Evolutionary conservation across 1,140 invertebrate genomes (phyloP).

Genomic region (Ptiloglossa arizonensis): DNA sequence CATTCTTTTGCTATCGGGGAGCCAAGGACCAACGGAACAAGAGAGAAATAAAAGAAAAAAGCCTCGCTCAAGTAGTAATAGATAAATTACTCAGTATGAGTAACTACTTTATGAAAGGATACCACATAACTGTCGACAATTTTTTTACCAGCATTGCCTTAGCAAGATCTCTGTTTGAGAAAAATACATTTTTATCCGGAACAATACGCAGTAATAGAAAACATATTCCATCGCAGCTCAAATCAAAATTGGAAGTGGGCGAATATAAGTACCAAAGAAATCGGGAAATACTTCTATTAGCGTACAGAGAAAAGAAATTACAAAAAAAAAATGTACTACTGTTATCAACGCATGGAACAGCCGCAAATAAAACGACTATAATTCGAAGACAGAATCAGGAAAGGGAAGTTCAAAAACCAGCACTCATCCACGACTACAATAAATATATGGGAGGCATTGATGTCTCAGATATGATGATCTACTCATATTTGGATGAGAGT

Average conservation of each 20-base stretch:
- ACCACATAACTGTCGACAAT: conserved; percentile 59
- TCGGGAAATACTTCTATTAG: conserved; percentile 29
- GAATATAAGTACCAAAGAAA: conserved; percentile 42
- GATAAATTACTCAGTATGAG: conserved; percentile 63
- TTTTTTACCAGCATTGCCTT: conserved; percentile 40
- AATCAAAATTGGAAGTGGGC: conserved; percentile 22
- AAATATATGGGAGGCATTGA: too few relatives aligned
- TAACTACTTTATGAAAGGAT: conserved; percentile 64
- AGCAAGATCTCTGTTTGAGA: conserved; percentile 8
- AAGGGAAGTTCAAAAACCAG: too few relatives aligned
- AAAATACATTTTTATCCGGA: conserved; percentile 38
- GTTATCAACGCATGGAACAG: too few relatives aligned
- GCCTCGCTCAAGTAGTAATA: conserved; percentile 58
- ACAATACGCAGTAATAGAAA: too few relatives aligned
- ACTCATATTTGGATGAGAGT: too few relatives aligned
- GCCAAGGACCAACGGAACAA: conserved; percentile 25
- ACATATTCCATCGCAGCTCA: conserved; percentile 23
- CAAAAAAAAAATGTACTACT: too few relatives aligned
- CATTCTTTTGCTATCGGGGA: conserved; percentile 61
- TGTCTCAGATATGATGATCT: too few relatives aligned
- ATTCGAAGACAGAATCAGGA: too few relatives aligned
- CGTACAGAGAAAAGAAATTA: too few relatives aligned
- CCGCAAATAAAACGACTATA: too few relatives aligned
- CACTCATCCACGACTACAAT: too few relatives aligned
- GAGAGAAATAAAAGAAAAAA: conserved; percentile 55